Evolutionary conservation across 2,113 vertebrate species (phyloP).

Genomic region (Apodemus speciosus): DNA sequence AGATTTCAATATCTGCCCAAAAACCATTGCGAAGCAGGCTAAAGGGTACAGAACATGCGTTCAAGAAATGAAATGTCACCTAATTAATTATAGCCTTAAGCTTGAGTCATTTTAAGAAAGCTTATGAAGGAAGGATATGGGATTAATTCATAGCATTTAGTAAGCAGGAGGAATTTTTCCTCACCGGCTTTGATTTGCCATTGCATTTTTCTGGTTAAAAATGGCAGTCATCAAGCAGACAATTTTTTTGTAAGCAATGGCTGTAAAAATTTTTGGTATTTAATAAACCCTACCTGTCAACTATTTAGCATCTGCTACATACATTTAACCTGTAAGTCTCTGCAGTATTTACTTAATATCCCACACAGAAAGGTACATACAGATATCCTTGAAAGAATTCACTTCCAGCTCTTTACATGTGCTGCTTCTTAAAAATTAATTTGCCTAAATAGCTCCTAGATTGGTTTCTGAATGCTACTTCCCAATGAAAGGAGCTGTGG

Average conservation of each 20-base stretch:
- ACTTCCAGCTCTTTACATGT: conserved; percentile 3
- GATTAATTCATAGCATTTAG: conserved; percentile 26
- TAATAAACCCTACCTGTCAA: conserved; percentile 24
- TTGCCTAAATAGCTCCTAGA: not conserved
- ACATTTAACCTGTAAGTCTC: not conserved
- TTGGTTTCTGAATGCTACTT: conserved; percentile 26
- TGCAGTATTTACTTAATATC: not conserved
- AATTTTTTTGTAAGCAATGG: not conserved
- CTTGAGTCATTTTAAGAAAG: conserved; percentile 36
- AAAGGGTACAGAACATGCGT: conserved; percentile 10
- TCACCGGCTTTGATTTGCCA: conserved; percentile 26
- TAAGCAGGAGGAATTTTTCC: conserved; percentile 25
- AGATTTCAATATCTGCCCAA: conserved; percentile 45
- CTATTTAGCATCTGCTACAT: not conserved
- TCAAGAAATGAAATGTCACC: conserved; percentile 47
- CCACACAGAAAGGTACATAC: not conserved
- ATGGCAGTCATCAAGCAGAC: not conserved
- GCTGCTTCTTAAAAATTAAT: conserved; percentile 37
- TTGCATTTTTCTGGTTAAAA: conserved; percentile 11
- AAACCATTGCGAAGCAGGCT: conserved; percentile 17
- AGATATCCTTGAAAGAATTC: not conserved
- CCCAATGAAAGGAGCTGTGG: not conserved
- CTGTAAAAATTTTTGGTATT: not conserved
- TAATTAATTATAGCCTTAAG: conserved; percentile 61
- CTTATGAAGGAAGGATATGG: conserved; percentile 15